Base-by-base conservation (phyloP, 2,797 vertebrate genomes). In the Poecilia picta region DNA sequence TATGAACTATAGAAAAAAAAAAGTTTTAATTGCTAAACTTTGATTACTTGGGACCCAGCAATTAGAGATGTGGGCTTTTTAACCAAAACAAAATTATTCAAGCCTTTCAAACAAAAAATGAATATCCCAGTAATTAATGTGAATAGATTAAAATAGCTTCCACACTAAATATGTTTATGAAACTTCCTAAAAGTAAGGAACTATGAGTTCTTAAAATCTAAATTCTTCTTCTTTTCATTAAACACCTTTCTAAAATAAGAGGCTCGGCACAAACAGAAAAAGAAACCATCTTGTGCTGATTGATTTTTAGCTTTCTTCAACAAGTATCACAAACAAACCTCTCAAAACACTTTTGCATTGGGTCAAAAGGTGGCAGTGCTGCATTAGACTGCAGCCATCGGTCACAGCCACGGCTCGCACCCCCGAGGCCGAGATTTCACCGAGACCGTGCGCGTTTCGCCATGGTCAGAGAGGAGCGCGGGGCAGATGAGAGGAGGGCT, bases 351-450 rank as follows among this genome's bases (percentile, higher is more conserved):
- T 82, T 81, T 86, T 8, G 5, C 25, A 25, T 57, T 31, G 45
- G 86, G 90, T 92, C 92, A 90, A 93, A 90, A 82, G 92, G 90
- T 91, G 93, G 92, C 93, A 92, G 89, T 92, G 85, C 92, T 93
- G 92, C 43, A 83, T 93, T 92, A 90, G 41, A 73, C 82, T 79
- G 85, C 20, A 46, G 25, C 73, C 43, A 66, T n/a, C 12, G 8
- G 81, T 80, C 75, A 70, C 66, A 51, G 76, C 72, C 74, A 72
- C 78, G 79, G 75, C 33, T 39, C 10, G 13, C n/a, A 68, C 62
- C 85, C 90, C 47, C 1, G 28, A 77, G 90, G 90, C 73, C 71
- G 23, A 75, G 88, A 89, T 93, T 94, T 90, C 84, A 92, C 87
- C 91, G 85, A 89, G 88, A 88, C 90, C 84, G 73, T 11, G 80